Evolutionary conservation across 1,140 invertebrate species (phyloP), one percentile per base, ranked within the genome.

Genomic region (Zeugodacus cucurbitae): DNA sequence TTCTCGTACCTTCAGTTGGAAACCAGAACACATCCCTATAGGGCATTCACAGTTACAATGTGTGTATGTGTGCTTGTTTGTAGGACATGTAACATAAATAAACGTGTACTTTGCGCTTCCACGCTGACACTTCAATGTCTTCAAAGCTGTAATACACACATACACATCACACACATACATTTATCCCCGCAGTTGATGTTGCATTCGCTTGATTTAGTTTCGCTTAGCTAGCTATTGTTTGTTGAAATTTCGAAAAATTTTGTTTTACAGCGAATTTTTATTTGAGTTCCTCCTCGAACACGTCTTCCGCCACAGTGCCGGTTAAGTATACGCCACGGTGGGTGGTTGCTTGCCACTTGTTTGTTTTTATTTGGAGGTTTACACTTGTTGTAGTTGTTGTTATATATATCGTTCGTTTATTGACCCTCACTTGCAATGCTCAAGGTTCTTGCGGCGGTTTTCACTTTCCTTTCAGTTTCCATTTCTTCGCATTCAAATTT

Each of bases 401-500:
- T 11, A 82, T 82, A 11, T n/a, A 37, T 41, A 41, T n/a, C 41
- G 34, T 29, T 48, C 74, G 74, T 82, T 82, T 82, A 82, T 48
- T 82, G 74, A 82, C 74, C 74, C 74, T 82, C 74, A 82, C 41
- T 29, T 17, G 1, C 3, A 54, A 14, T 48, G 8, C 26, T 48
- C 74, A 82, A 82, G 74, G 74, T 82, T 82, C 22, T 78, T 78
- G 41, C 22, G 41, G 48, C 48, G 41, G 41, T 29, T 48, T 82
- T 82, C 74, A 82, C 74, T 82, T 54, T 48, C 41, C 20, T 2
- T 82, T 82, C 41, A 82, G n/a, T 82, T 74, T 74, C 17, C 41
- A 14, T 82, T n/a, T 82, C n/a, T 82, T 48, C 22, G n/a, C 44
- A 82, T 82, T 82, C 7, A 82, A 82, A 48, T 82, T 82, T 44